These are phyloP conservation scores for Sceliomorpha sp. DNA, from an alignment of 2,888 invertebrate genomes.

Conservation along the genomic window DNA sequence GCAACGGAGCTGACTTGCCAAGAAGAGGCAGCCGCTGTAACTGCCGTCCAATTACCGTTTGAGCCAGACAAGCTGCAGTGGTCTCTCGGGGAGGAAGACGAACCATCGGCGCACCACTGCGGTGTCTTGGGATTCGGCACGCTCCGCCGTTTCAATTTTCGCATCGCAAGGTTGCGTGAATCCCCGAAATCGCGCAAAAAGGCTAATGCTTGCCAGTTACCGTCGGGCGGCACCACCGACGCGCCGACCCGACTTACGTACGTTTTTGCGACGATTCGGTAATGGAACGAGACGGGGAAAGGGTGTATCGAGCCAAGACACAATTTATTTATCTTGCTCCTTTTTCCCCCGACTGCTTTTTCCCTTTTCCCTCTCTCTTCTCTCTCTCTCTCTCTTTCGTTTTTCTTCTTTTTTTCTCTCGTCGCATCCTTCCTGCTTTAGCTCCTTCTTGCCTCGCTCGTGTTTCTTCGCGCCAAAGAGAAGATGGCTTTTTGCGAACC, in stretches of 20 bases:
- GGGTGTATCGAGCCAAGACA: slow-evolving; percentile 19
- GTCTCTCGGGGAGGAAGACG: slow-evolving; percentile 18
- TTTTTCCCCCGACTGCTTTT: no score
- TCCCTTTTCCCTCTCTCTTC: no score
- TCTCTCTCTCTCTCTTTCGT: no score
- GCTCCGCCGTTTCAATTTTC: slow-evolving; percentile 54
- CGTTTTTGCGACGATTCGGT: slow-evolving; percentile 6
- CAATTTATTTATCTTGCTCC: slow-evolving; percentile 27
- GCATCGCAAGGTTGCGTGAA: slow-evolving; percentile 42
- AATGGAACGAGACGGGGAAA: slow-evolving; percentile 19
- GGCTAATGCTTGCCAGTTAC: slow-evolving; percentile 3
- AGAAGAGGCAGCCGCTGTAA: slow-evolving; percentile 29
- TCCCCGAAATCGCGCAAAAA: slow-evolving; percentile 30
- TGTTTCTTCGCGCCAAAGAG: no score
- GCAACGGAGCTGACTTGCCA: slow-evolving; percentile 25
- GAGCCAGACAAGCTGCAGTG: slow-evolving; percentile 29
- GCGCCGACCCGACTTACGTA: slow-evolving; percentile 2
- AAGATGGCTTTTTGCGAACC: no score
- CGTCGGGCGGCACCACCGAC: not conserved
- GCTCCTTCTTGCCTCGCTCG: no score
- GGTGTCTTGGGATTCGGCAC: slow-evolving; percentile 43
- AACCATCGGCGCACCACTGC: slow-evolving; percentile 7
- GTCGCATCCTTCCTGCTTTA: no score
- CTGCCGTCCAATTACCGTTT: slow-evolving; percentile 51
- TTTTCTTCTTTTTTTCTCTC: not conserved